Percentiles rank a stretch among this genome's conserved stretches.
phyloP scores from a whole-genome alignment of 1,140 invertebrate genomes.

The Diachasmimorpha longicaudata region DNA sequence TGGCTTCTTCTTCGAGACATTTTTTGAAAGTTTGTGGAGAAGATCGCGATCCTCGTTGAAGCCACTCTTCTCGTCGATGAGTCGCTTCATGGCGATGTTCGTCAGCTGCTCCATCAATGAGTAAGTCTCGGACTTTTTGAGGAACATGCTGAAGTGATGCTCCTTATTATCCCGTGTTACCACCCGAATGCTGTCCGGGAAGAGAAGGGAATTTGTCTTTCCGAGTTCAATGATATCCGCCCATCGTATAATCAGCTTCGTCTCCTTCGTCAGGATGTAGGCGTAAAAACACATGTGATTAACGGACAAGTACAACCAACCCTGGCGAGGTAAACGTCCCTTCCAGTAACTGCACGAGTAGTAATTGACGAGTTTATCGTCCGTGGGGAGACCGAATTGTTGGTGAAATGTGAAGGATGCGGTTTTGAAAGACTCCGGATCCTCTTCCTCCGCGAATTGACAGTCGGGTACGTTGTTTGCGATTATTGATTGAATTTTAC shows the following conservation, averaged over 20 bases:
- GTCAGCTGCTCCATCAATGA: slow-evolving; percentile 92
- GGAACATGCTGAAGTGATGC: slow-evolving; percentile 90
- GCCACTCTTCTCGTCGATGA: slow-evolving; percentile 85
- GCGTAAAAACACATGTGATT: slow-evolving; percentile 97
- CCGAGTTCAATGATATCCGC: slow-evolving; percentile 77
- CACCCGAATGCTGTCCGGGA: slow-evolving; percentile 87
- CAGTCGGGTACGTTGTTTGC: slow-evolving; percentile 66
- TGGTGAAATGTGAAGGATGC: slow-evolving; percentile 86
- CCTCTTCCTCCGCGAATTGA: slow-evolving; percentile 73
- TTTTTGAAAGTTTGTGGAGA: slow-evolving; percentile 73
- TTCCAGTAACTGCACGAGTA: slow-evolving; percentile 96
- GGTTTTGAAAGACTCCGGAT: slow-evolving; percentile 80
- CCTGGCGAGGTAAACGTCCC: slow-evolving; percentile 88
- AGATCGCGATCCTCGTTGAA: slow-evolving; percentile 87
- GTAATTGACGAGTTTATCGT: slow-evolving; percentile 95
- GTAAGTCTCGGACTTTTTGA: slow-evolving; percentile 89
- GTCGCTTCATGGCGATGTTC: slow-evolving; percentile 94
- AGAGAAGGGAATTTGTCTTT: slow-evolving; percentile 78
- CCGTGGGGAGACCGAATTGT: slow-evolving; percentile 88
- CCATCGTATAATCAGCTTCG: slow-evolving; percentile 86
- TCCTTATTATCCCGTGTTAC: slow-evolving; percentile 79
- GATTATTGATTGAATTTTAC: slow-evolving; percentile 94
- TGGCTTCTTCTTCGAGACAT: slow-evolving; percentile 78
- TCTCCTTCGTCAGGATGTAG: slow-evolving; percentile 90
- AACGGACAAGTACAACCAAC: slow-evolving; percentile 95